These are phyloP conservation scores for Folsomia candida DNA, from an alignment of 2,888 invertebrate species.

Conservation along the genomic window DNA sequence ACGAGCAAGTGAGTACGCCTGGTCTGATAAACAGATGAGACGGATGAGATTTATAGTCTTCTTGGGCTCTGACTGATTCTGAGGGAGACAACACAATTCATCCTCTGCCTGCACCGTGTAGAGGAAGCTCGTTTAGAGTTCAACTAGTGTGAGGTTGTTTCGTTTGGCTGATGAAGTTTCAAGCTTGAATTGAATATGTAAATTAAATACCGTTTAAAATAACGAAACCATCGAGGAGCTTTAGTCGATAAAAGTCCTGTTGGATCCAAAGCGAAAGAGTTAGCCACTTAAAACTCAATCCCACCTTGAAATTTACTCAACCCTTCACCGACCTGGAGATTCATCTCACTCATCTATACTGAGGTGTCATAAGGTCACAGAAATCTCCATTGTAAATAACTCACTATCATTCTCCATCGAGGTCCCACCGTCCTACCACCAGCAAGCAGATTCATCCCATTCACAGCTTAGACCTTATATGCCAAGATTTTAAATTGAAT, in stretches of 20 bases:
- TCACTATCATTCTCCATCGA: not conserved
- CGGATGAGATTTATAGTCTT: too few relatives aligned
- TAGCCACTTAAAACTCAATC: not conserved
- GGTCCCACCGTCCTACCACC: too few relatives aligned
- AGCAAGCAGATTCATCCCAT: too few relatives aligned
- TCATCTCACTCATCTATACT: not conserved
- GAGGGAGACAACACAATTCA: too few relatives aligned
- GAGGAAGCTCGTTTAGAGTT: too few relatives aligned
- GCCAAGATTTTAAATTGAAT: too few relatives aligned
- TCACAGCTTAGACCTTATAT: too few relatives aligned
- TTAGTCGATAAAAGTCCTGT: not conserved
- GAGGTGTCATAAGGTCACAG: constrained; percentile 1
- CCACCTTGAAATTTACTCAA: not conserved
- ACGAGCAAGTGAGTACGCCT: not conserved
- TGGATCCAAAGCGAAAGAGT: not conserved
- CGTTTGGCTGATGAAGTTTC: not conserved
- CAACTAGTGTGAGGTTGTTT: too few relatives aligned
- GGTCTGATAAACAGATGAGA: not conserved
- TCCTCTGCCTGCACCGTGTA: too few relatives aligned
- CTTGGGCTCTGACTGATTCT: not conserved
- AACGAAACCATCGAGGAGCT: constrained; percentile 5
- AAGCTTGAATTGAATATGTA: constrained; percentile 4
- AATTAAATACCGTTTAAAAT: not conserved
- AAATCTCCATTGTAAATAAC: constrained; percentile 3
- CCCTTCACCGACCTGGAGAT: not conserved